These are phyloP conservation scores for Arctopsyche grandis DNA, from an alignment of 1,140 invertebrate species.

Conservation along the genomic window DNA sequence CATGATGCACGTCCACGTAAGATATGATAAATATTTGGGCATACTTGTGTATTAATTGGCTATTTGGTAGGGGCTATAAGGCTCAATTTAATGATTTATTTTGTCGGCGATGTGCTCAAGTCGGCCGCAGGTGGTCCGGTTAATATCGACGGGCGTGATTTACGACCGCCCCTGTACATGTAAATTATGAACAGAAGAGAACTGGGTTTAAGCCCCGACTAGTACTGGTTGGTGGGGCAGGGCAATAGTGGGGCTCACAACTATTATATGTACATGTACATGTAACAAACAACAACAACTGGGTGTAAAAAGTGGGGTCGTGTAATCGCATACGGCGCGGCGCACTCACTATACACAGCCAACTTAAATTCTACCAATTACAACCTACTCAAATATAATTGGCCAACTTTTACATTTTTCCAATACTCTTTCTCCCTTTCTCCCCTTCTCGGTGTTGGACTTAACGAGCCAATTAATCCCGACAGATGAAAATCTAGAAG, in stretches of 20 bases:
- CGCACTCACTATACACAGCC: too few relatives aligned
- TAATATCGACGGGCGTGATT: slow-evolving; percentile 14
- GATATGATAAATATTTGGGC: too few relatives aligned
- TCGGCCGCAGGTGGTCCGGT: slow-evolving; percentile 4
- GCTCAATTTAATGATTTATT: slow-evolving; percentile 16
- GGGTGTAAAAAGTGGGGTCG: not conserved
- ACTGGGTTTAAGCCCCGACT: not conserved
- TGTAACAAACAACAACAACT: not conserved
- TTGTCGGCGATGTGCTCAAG: not conserved
- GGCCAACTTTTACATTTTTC: too few relatives aligned
- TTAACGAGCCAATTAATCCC: too few relatives aligned
- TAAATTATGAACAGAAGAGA: slow-evolving; percentile 24
- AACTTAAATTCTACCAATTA: too few relatives aligned
- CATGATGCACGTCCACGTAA: too few relatives aligned
- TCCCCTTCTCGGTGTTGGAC: too few relatives aligned
- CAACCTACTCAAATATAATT: too few relatives aligned
- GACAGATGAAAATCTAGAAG: too few relatives aligned
- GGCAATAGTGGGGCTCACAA: too few relatives aligned
- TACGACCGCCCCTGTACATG: not conserved
- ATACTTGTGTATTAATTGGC: too few relatives aligned
- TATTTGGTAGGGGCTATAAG: not conserved
- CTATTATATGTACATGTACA: not conserved
- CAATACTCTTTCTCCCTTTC: too few relatives aligned
- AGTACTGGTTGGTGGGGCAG: not conserved
- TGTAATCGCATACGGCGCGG: not conserved